Percentiles rank a stretch among this genome's conserved stretches.
Evolutionary conservation across 2,888 invertebrate genomes (phyloP).

Genomic region (Pristionchus japonicus): DNA sequence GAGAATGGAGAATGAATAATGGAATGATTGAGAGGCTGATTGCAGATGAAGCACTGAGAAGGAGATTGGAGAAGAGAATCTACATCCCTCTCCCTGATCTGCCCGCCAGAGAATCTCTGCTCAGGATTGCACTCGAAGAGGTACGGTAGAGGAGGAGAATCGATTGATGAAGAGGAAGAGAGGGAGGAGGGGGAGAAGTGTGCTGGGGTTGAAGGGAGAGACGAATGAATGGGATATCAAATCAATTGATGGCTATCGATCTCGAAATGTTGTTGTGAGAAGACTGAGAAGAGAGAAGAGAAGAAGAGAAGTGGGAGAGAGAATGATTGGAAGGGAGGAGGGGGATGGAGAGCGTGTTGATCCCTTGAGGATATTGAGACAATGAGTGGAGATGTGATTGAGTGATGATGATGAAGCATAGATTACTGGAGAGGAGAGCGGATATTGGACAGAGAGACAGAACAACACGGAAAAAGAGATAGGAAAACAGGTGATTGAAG

Average conservation of each 20-base stretch:
- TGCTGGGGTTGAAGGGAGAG: no score
- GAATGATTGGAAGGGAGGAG: no score
- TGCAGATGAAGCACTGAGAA: conserved; percentile 85
- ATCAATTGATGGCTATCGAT: not conserved
- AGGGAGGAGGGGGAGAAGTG: not conserved
- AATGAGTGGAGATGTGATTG: not conserved
- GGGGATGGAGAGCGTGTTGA: not conserved
- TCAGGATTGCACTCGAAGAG: conserved; percentile 57
- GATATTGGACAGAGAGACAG: not conserved
- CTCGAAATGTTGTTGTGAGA: not conserved
- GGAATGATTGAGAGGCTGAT: conserved; percentile 78
- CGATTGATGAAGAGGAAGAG: not conserved
- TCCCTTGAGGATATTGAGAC: not conserved
- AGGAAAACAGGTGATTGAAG: not conserved
- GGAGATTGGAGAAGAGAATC: conserved; percentile 95
- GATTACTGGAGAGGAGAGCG: not conserved
- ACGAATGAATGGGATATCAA: not conserved
- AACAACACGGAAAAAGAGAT: not conserved
- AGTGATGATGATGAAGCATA: not conserved
- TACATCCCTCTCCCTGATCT: conserved; percentile 95
- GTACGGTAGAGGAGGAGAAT: conserved; percentile 49
- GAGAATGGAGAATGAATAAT: no score
- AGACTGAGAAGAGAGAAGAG: conserved; percentile 1
- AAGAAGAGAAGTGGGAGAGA: no score
- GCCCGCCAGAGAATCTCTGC: conserved; percentile 76